These are phyloP conservation scores for Oreamnos americanus DNA, from an alignment of 2,113 vertebrate genomes.

Conservation along the genomic window DNA sequence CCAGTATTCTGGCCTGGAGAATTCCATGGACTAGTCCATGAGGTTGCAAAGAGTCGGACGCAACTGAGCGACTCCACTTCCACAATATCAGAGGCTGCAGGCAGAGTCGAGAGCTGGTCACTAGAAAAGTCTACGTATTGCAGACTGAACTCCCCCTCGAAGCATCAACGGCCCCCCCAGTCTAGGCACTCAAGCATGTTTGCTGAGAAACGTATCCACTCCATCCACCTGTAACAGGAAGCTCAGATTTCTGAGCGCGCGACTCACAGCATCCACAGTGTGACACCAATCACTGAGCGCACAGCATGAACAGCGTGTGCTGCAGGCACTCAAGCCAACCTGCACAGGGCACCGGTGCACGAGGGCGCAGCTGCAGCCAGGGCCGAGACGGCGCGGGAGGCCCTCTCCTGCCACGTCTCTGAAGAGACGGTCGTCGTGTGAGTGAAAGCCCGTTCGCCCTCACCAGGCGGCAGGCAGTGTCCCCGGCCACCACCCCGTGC, in stretches of 20 bases:
- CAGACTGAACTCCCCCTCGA: background rate
- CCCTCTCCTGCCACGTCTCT: background rate
- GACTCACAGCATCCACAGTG: background rate
- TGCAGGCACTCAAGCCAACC: background rate
- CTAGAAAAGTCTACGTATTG: background rate
- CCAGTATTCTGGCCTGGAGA: background rate
- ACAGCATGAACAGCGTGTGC: background rate
- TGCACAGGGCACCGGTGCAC: background rate
- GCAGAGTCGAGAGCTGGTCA: background rate
- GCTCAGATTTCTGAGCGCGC: background rate
- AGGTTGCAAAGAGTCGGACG: background rate
- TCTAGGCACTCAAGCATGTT: background rate
- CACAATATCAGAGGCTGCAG: background rate
- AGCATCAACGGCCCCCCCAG: background rate
- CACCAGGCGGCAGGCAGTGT: background rate
- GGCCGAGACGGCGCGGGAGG: background rate
- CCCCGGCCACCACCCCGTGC: background rate
- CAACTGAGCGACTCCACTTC: background rate
- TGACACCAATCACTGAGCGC: background rate
- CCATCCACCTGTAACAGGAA: background rate
- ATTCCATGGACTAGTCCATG: background rate
- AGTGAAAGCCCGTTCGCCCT: background rate
- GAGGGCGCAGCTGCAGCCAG: background rate
- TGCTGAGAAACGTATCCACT: background rate
- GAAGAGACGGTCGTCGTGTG: background rate